A percentile compares a stretch with the other conserved stretches of the same genome.
phyloP scores from a whole-genome alignment of 1,140 invertebrate species.

The Idris sp. region DNA sequence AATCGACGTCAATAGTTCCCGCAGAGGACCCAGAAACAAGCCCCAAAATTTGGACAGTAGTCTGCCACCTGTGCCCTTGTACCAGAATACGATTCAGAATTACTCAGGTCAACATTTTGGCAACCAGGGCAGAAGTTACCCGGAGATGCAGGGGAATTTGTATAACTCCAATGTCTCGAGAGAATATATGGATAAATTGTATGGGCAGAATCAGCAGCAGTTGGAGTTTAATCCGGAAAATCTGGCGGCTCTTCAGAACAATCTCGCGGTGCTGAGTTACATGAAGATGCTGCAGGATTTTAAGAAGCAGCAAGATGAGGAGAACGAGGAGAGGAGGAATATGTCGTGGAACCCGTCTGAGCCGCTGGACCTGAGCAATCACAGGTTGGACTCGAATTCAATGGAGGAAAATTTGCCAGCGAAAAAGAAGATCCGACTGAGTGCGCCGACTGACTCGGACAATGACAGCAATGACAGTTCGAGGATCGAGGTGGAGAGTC shows the following conservation, averaged over 20 bases:
- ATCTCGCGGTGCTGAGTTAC: slow-evolving; percentile 14
- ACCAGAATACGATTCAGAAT: too few relatives aligned
- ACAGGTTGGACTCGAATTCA: slow-evolving; percentile 62
- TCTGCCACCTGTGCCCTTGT: too few relatives aligned
- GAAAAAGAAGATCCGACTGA: slow-evolving; percentile 81
- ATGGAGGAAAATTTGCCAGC: neutral
- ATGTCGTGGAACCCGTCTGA: neutral
- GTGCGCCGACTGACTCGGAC: slow-evolving; percentile 77
- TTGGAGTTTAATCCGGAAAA: slow-evolving; percentile 9
- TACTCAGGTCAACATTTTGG: too few relatives aligned
- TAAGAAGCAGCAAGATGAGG: neutral
- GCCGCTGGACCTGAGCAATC: slow-evolving; percentile 80
- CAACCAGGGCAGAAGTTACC: neutral
- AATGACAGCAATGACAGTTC: slow-evolving; percentile 65
- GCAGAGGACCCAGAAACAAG: slow-evolving; percentile 89
- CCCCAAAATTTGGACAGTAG: slow-evolving; percentile 62
- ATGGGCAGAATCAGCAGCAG: slow-evolving; percentile 15
- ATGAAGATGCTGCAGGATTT: slow-evolving; percentile 30
- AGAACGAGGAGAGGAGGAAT: slow-evolving; percentile 5
- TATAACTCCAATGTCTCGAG: neutral
- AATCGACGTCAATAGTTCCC: slow-evolving; percentile 93
- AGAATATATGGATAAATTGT: slow-evolving; percentile 4
- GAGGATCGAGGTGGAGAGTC: slow-evolving; percentile 13
- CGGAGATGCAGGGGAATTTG: neutral
- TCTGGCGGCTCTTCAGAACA: slow-evolving; percentile 13